phyloP scores from a whole-genome alignment of 2,888 invertebrate genomes.

The Deladenus siricidicola region DNA sequence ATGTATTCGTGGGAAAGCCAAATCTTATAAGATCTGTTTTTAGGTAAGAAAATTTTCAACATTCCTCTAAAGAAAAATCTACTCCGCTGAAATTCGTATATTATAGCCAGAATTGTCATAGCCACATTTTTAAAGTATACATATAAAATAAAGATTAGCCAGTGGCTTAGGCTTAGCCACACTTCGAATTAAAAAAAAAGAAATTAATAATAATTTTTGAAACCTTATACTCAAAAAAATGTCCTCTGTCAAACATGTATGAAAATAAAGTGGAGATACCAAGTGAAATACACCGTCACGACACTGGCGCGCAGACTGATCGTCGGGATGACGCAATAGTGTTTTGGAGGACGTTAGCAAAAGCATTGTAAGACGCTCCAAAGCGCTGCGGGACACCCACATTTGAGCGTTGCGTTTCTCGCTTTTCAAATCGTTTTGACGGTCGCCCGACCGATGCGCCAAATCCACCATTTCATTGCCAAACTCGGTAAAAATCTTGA shows the following conservation, averaged over 20 bases:
- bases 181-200: too few relatives aligned
- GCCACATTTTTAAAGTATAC: too few relatives aligned
- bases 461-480: conserved; percentile 97
- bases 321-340: conserved; percentile 85
- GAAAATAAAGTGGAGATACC: conserved; percentile 15
- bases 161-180: too few relatives aligned
- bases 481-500: conserved; percentile 94
- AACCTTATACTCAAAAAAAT: too few relatives aligned
- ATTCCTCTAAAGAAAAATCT: too few relatives aligned
- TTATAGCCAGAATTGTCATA: neutral
- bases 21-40: too few relatives aligned
- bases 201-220: conserved; percentile 1
- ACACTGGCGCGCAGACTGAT: conserved; percentile 82
- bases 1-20: too few relatives aligned
- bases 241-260: too few relatives aligned
- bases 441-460: conserved; percentile 69
- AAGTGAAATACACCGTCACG: conserved; percentile 88
- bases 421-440: conserved; percentile 66
- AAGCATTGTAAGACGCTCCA: conserved; percentile 72
- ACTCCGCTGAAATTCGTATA: neutral
- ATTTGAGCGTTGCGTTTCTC: conserved; percentile 81
- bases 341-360: conserved; percentile 93
- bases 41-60: too few relatives aligned
- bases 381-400: conserved; percentile 75
- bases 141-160: too few relatives aligned